Percentiles rank a stretch among this genome's conserved stretches.
phyloP scores from a whole-genome alignment of 2,113 vertebrate genomes.

The Trinectes maculatus region DNA sequence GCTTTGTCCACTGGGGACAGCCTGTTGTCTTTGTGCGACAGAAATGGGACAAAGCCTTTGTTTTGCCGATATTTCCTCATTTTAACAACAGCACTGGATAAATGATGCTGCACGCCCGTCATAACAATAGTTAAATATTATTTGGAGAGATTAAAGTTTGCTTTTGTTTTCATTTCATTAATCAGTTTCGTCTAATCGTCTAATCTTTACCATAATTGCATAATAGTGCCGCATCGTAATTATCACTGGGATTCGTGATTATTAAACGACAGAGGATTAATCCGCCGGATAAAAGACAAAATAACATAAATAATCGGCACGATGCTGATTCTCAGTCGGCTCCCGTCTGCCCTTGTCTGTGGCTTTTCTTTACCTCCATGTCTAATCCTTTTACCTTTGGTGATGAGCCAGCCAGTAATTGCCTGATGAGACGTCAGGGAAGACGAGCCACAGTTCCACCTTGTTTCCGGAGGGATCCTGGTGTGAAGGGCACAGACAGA shows the following conservation, averaged over 20 bases:
- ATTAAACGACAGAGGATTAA: slow-evolving; percentile 54
- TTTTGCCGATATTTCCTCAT: neutral
- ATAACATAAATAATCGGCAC: slow-evolving; percentile 32
- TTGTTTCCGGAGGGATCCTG: slow-evolving; percentile 64
- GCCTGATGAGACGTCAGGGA: slow-evolving; percentile 61
- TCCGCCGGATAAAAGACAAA: slow-evolving; percentile 41
- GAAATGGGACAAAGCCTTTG: slow-evolving; percentile 39
- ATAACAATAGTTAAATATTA: neutral
- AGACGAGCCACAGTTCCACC: slow-evolving; percentile 56
- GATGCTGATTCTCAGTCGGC: slow-evolving; percentile 29
- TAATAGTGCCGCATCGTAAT: slow-evolving; percentile 59
- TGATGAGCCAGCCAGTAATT: slow-evolving; percentile 73
- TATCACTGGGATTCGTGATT: slow-evolving; percentile 58
- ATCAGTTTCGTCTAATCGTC: too few relatives aligned
- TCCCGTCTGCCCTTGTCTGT: slow-evolving; percentile 52
- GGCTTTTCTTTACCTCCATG: slow-evolving; percentile 45
- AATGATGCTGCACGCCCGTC: neutral
- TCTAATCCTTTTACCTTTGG: slow-evolving; percentile 61
- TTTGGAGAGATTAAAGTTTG: too few relatives aligned
- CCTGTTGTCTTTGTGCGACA: slow-evolving; percentile 21
- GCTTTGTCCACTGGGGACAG: slow-evolving; percentile 40
- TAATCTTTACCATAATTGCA: slow-evolving; percentile 37
- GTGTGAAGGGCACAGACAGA: slow-evolving; percentile 78
- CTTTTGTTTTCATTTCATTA: too few relatives aligned
- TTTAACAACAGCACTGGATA: neutral